Conservation (phyloP, 2,113 vertebrate genomes). For the Athene noctua region DNA sequence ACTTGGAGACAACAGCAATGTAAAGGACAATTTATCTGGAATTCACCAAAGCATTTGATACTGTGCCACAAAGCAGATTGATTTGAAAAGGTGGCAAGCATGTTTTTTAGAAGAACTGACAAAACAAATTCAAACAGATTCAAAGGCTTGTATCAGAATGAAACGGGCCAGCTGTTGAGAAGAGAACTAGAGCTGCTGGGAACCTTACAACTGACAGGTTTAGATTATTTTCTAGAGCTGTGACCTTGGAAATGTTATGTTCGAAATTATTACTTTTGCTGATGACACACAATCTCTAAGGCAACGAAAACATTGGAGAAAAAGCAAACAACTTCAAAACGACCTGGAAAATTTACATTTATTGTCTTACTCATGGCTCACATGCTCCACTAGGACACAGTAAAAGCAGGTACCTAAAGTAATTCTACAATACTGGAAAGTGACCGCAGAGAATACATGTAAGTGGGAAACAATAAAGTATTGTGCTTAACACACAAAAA, state of each 20-base stretch:
- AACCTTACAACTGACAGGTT: not conserved
- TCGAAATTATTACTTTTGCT: not conserved
- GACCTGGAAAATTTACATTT: not conserved
- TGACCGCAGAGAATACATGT: fast-evolving
- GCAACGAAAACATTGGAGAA: not conserved
- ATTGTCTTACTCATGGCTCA: not conserved
- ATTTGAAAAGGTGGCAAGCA: not conserved
- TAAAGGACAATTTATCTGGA: not conserved
- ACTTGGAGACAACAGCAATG: not conserved
- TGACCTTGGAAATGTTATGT: not conserved
- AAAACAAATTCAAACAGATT: not conserved
- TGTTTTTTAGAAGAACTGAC: not conserved
- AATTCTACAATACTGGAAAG: not conserved
- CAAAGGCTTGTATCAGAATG: not conserved
- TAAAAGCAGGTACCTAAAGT: not conserved
- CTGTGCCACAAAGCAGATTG: not conserved
- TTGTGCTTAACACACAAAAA: not conserved
- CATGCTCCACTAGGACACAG: not conserved
- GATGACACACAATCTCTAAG: not conserved
- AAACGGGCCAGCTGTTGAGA: not conserved
- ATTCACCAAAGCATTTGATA: not conserved
- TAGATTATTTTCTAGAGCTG: not conserved
- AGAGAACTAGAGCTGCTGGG: not conserved
- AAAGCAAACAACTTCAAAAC: not conserved
- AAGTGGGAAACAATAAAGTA: not conserved